Evolutionary conservation across 1,140 invertebrate genomes (phyloP).

Genomic region (Grapholita molesta): DNA sequence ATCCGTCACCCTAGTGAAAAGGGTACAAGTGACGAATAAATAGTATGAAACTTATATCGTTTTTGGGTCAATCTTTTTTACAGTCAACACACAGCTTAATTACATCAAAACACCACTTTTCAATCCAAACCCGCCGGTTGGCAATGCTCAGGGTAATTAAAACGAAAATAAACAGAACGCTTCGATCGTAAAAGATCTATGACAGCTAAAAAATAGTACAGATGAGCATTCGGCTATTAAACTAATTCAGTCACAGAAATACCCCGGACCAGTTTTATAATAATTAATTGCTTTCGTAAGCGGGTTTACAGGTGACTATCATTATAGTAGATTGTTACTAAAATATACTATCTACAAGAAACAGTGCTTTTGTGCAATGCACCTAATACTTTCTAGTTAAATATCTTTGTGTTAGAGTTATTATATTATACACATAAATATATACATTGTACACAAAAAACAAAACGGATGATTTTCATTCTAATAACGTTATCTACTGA

Average conservation of each 20-base stretch:
- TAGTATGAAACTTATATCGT: too few relatives aligned
- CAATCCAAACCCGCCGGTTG: conserved; percentile 62
- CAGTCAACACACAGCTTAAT: not conserved
- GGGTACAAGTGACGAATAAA: too few relatives aligned
- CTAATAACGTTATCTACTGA: too few relatives aligned
- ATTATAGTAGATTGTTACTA: not conserved
- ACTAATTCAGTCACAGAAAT: conserved; percentile 74
- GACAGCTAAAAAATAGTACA: conserved; percentile 75
- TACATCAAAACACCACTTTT: conserved; percentile 41
- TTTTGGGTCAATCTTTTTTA: too few relatives aligned
- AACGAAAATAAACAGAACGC: conserved; percentile 76
- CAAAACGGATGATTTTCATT: too few relatives aligned
- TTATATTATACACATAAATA: too few relatives aligned
- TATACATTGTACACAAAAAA: too few relatives aligned
- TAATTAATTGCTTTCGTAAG: conserved; percentile 5
- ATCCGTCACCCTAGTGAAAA: too few relatives aligned
- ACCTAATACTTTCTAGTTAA: too few relatives aligned
- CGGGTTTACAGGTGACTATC: not conserved
- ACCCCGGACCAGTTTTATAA: conserved; percentile 41
- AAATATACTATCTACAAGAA: too few relatives aligned
- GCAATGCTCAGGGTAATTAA: conserved; percentile 75
- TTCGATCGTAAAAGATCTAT: conserved; percentile 74
- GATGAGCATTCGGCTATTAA: conserved; percentile 73
- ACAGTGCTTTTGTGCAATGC: too few relatives aligned
- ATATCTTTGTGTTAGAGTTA: too few relatives aligned